Base-by-base conservation (phyloP, 2,888 invertebrate species). In the Microctonus aethiopoides region DNA sequence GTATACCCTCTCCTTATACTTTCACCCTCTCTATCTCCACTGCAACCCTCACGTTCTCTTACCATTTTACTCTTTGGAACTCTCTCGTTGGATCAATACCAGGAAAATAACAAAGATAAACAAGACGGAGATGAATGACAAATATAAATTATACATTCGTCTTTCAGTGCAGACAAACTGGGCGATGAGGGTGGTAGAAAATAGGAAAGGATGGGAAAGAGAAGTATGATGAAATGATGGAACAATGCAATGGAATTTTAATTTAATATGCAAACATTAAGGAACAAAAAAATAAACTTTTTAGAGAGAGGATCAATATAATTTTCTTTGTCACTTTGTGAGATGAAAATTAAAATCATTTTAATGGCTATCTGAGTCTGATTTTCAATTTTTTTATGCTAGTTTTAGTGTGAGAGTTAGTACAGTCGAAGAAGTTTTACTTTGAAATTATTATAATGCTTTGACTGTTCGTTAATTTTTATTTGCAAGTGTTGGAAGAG, bases 51-150 rank as follows among this genome's bases (percentile, higher is more conserved):
- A 5, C 34, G 26, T 16, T 16, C 57, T 57, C 32, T 32, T 34
- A 10, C 7, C 78, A 76, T 78, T 78, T 77, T 78, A 76, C 46
- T 75, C 78, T 77, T 72, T 76, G 72, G 72, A 77, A 78, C 77
- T 77, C 72, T 69, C 74, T 76, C 76, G 76, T 56, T 75, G 79
- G 81, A 83, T 82, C 83, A 81, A 84, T 83, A 83, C 80, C n/a
- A 69, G 78, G 80, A 78, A 79, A 80, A 82, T 82, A 82, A 82
- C 81, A 83, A 81, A 82, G 81, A 80, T 81, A 83, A 83, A 82
- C 80, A 81, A 80, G 81, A 79, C 78, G 77, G 80, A 80, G 78
- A 81, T 81, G 82, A 80, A 81, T 81, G 81, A 80, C 81, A 81
- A 80, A 80, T 79, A 82, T 82, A 80, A 81, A 83, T 82, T 81